phyloP scores from a whole-genome alignment of 2,888 invertebrate species.

The Ferdinandea cuprea region DNA sequence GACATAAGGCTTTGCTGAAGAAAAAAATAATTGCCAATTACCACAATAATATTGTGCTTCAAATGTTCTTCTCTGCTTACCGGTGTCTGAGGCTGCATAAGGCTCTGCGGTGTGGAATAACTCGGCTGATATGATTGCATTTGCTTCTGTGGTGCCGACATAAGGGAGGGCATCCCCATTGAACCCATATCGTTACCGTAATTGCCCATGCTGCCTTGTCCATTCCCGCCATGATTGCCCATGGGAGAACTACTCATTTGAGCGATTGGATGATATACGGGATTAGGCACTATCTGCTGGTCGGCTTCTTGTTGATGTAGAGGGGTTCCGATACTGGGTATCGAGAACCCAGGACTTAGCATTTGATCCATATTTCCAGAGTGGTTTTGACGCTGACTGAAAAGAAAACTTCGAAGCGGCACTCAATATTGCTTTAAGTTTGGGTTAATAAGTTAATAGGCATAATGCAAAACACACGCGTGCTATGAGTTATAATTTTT shows the following conservation, averaged over 20 bases:
- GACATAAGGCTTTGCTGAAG: conserved; percentile 92
- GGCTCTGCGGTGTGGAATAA: conserved; percentile 91
- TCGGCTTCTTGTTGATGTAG: conserved; percentile 95
- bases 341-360: conserved; percentile 94
- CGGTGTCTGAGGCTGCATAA: conserved; percentile 96
- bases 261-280: conserved; percentile 90
- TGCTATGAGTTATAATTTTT: neutral
- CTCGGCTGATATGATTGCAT: conserved; percentile 90
- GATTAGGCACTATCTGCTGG: conserved; percentile 93
- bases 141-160: conserved; percentile 88
- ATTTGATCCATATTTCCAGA: conserved; percentile 91
- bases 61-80: no score
- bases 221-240: conserved; percentile 69
- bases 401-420: neutral
- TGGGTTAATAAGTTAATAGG: neutral
- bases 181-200: conserved; percentile 79
- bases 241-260: conserved; percentile 80
- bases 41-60: no score
- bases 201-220: conserved; percentile 48
- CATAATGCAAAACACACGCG: conserved; percentile 3
- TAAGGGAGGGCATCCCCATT: conserved; percentile 86
- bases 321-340: conserved; percentile 95
- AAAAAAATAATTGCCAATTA: conserved; percentile 39
- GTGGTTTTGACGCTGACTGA: neutral
- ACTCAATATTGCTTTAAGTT: neutral